Base-by-base conservation (phyloP, 2,113 vertebrate species). In the Pelusios castaneus region DNA sequence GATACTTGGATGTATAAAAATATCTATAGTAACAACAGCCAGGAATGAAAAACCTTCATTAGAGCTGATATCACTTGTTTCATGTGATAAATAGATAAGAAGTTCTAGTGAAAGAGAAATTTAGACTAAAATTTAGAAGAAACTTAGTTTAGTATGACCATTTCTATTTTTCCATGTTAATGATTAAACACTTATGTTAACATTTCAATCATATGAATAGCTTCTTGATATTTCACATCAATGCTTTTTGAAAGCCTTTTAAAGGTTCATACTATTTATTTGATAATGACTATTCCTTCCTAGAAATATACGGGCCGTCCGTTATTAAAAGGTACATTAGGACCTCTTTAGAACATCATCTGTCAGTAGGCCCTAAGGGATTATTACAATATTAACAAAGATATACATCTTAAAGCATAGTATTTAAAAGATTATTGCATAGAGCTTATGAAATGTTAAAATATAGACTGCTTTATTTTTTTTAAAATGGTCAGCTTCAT, bases 401-500 rank as follows among this genome's bases (percentile, higher is more conserved):
- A 47, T 1, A 8, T 0, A 0, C 41, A 81, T 79, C 12, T 19
- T 43, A 1, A 76, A 38, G 6, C 80, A 49, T 2, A 86, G 2
- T 6, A 1, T 76, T 81, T 80, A 54, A 86, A 87, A 87, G 3
- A 80, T 85, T 67, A 29, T 88, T 54, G n/a, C 2, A 4, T 5
- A 58, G 41, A 55, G 67, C 2, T 29, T 93, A 88, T 80, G 1
- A 86, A 86, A 29, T 73, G 3, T 78, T 95, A 56, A 76, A 88
- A 91, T 21, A 9, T 54, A 73, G 19, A 7, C 5, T 78, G 8
- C 16, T n/a, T 34, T 29, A 52, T 52, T 54, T 63, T 51, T 1
- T 4, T 13, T 27, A 25, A 76, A 76, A 76, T 43, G 25, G 25
- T 76, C 73, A 76, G 73, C 24, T 76, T 76, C 6, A 45, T 45